These are phyloP conservation scores for Ypsolopha sequella DNA, from an alignment of 2,888 invertebrate species.

Conservation along the genomic window DNA sequence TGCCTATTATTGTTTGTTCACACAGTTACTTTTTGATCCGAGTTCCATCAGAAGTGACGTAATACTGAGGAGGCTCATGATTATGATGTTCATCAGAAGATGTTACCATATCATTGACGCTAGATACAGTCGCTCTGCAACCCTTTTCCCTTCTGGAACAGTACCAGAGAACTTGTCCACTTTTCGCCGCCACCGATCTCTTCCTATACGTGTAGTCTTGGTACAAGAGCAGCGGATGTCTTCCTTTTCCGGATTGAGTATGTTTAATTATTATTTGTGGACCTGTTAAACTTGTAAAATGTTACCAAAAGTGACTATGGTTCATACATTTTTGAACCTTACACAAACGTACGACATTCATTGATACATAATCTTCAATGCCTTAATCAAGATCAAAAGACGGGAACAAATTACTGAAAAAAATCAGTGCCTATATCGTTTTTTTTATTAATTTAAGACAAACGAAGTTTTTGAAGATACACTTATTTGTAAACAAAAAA, in stretches of 20 bases:
- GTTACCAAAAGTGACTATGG: too few species aligned
- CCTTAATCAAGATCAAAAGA: too few species aligned
- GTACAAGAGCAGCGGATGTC: constrained; percentile 40
- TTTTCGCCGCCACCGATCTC: background rate
- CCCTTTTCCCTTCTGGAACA: constrained; percentile 21
- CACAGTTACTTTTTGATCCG: too few species aligned
- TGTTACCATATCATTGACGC: background rate
- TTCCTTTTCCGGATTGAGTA: constrained; percentile 34
- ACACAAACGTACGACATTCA: too few species aligned
- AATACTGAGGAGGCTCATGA: constrained; percentile 13
- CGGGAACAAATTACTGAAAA: too few species aligned
- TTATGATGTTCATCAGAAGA: constrained; percentile 11
- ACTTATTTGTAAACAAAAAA: too few species aligned
- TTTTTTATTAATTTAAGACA: too few species aligned
- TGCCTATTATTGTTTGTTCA: too few species aligned
- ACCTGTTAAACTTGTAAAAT: background rate
- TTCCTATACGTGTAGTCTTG: constrained; percentile 33
- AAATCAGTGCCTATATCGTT: too few species aligned
- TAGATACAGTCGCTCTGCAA: constrained; percentile 4
- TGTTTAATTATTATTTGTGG: background rate
- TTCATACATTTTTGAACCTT: too few species aligned
- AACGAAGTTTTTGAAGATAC: too few species aligned
- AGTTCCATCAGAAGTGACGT: background rate
- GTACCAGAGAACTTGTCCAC: constrained; percentile 35
- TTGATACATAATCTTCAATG: too few species aligned